Evolutionary conservation across 2,113 vertebrate genomes (phyloP), one percentile per base, ranked within the genome.

Genomic region (Nothobranchius furzeri): DNA sequence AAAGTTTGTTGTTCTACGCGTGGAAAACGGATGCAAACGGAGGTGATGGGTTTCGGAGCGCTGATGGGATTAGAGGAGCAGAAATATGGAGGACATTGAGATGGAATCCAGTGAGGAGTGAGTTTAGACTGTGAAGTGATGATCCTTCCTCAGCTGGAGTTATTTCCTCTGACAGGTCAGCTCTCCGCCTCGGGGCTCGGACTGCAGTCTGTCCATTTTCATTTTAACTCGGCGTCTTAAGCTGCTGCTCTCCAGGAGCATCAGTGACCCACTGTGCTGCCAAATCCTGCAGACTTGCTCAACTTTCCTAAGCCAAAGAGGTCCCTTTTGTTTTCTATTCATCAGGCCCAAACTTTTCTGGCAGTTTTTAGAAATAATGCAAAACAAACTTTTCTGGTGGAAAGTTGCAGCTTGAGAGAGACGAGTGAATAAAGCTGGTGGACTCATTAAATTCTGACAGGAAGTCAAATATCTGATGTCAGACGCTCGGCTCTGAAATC

Each of bases 131-230:
- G n/a, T 20, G 55, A 46, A n/a, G 47, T 14, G 52, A 17, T 43
- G 60, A 62, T 57, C 9, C 12, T 8, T 57, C 46, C 45, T 56
- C 36, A 13, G 52, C 12, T 0, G 9, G 60, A 49, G 20, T 63
- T 9, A 50, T 63, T 56, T 49, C 45, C 37, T 56, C 52, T 25
- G 52, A 54, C 68, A 10, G 51, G 53, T 61, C 11, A 17, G 49
- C 59, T 42, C 35, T 1, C 42, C 40, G 51, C 68, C 51, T 36
- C 4, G 35, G 42, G 7, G 68, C 43, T 62, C 17, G 6, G 3
- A 25, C 50, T 30, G 43, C 43, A 36, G 15, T 61, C 50, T 48
- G 1, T 69, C 59, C 59, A 25, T 46, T 55, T 63, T 63, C 20
- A 56, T 56, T 42, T 49, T 15, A 42, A 30, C 1, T 45, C 46